Evolutionary conservation across 2,888 invertebrate genomes (phyloP).

Genomic region (Caenorhabditis drosophilae): DNA sequence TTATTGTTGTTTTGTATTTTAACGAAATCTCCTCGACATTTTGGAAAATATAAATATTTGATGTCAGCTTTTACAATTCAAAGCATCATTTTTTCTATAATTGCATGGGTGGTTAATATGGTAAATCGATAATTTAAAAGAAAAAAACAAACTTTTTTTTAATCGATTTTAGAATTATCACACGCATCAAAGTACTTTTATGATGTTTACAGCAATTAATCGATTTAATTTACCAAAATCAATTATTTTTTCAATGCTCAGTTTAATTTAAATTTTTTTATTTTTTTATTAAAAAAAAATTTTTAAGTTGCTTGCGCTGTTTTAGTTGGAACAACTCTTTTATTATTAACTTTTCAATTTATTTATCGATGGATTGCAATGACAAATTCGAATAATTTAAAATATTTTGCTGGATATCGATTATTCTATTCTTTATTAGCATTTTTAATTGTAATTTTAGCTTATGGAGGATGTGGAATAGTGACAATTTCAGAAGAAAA

Average conservation of each 20-base stretch:
- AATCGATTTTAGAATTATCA: conserved; percentile 13
- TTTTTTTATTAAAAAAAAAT: conserved; percentile 1
- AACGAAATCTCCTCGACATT: conserved; percentile 9
- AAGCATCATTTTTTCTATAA: conserved; percentile 20
- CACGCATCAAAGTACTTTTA: conserved; percentile 14
- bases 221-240: conserved; percentile 3
- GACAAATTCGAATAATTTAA: conserved; percentile 7
- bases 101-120: conserved; percentile 1
- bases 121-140: not conserved
- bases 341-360: conserved; percentile 13
- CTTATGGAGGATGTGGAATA: too few relatives aligned
- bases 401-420: conserved; percentile 20
- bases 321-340: conserved; percentile 17
- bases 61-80: conserved; percentile 17
- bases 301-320: conserved; percentile 6
- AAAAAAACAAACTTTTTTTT: not conserved
- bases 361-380: conserved; percentile 19
- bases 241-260: not conserved
- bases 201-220: conserved; percentile 23
- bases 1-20: conserved; percentile 18
- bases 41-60: conserved; percentile 13
- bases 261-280: conserved; percentile 15
- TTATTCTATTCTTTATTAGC: conserved; percentile 18
- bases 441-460: too few relatives aligned
- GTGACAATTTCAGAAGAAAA: too few relatives aligned